Evolutionary conservation across 2,113 vertebrate genomes (phyloP).

Genomic region (Hirundichthys speculiger): DNA sequence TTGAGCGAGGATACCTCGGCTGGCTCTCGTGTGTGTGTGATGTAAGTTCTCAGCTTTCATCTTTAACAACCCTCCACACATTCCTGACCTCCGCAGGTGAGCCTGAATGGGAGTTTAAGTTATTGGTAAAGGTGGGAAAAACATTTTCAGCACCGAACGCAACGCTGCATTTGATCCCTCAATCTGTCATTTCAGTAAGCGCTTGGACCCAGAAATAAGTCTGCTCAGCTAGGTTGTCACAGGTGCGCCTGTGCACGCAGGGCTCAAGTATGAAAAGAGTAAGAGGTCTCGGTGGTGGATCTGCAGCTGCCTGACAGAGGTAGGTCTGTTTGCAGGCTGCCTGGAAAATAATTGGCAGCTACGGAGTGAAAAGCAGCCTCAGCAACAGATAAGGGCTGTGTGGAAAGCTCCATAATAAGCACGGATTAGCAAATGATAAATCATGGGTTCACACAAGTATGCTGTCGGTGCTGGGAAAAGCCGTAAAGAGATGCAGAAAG

Average conservation of each 20-base stretch:
- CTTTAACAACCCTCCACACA: not conserved
- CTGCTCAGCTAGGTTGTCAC: slow-evolving; percentile 3
- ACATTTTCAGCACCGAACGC: not conserved
- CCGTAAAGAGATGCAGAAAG: not conserved
- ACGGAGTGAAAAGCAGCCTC: slow-evolving; percentile 76
- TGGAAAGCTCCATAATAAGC: slow-evolving; percentile 77
- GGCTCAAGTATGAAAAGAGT: slow-evolving; percentile 14
- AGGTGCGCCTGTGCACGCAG: slow-evolving; percentile 4
- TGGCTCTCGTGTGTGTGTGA: no score
- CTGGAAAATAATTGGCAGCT: slow-evolving; percentile 75
- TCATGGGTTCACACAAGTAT: slow-evolving; percentile 70
- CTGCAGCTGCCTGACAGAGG: slow-evolving; percentile 66
- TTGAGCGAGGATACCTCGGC: slow-evolving; percentile 5
- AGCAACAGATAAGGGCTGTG: slow-evolving; percentile 78
- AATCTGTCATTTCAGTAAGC: slow-evolving; percentile 38
- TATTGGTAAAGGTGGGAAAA: not conserved
- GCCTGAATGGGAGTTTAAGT: not conserved
- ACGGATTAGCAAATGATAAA: slow-evolving; percentile 81
- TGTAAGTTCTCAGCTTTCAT: not conserved
- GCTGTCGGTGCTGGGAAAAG: slow-evolving; percentile 67
- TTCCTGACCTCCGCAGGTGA: not conserved
- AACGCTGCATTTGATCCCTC: slow-evolving; percentile 5
- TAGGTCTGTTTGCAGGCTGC: slow-evolving; percentile 64
- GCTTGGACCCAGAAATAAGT: slow-evolving; percentile 19
- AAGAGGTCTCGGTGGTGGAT: slow-evolving; percentile 38